These are phyloP conservation scores for Pachycephus smyrnensis DNA, from an alignment of 2,888 invertebrate species.

Conservation along the genomic window DNA sequence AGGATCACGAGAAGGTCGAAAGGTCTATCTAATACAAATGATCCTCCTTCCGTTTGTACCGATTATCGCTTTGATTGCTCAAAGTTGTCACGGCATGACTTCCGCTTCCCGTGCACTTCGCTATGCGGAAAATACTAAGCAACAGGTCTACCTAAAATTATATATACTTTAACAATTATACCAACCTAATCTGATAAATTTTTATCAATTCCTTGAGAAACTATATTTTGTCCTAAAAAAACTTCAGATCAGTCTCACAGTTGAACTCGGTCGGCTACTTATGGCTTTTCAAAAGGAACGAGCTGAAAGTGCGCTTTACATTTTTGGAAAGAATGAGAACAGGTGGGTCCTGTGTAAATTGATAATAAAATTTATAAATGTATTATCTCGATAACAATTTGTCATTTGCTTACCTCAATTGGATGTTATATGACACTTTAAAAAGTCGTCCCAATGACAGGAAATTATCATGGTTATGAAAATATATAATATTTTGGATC, in stretches of 20 bases:
- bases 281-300: slow-evolving; percentile 69
- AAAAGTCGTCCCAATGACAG: not conserved
- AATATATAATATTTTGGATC: not conserved
- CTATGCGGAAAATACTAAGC: slow-evolving; percentile 67
- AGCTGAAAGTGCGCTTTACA: slow-evolving; percentile 55
- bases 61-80: slow-evolving; percentile 70
- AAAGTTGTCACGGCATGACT: slow-evolving; percentile 71
- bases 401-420: not conserved
- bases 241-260: slow-evolving; percentile 66
- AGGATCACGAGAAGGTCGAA: slow-evolving; percentile 61
- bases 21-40: slow-evolving; percentile 70
- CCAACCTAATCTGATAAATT: not conserved
- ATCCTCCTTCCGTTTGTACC: slow-evolving; percentile 71
- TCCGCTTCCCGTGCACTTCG: slow-evolving; percentile 68
- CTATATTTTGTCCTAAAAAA: not conserved
- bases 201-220: not conserved
- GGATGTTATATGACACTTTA: not conserved
- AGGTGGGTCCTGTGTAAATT: slow-evolving; percentile 32
- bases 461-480: not conserved
- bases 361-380: not conserved
- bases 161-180: not conserved
- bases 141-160: slow-evolving; percentile 60
- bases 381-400: not conserved
- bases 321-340: slow-evolving; percentile 47
- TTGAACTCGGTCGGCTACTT: slow-evolving; percentile 67